Percentiles rank a stretch among this genome's conserved stretches.
Evolutionary conservation across 2,113 vertebrate genomes (phyloP).

Genomic region (Psammodynastes pulverulentus): DNA sequence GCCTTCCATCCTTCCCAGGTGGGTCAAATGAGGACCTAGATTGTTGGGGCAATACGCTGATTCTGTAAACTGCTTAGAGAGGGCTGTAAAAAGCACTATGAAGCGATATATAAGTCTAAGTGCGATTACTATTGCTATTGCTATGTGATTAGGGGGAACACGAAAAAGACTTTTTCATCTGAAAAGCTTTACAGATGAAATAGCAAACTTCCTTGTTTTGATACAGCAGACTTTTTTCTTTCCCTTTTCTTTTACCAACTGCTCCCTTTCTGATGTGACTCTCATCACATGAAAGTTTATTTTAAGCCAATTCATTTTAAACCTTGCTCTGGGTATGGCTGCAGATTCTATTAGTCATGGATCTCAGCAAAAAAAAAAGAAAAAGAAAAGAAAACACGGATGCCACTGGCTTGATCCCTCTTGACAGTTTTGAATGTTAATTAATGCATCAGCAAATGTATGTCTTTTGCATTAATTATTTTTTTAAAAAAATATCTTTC

Average conservation of each 20-base stretch:
- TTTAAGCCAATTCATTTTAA: conserved; percentile 60
- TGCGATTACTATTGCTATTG: too few species aligned
- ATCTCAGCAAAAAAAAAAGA: conserved; percentile 41
- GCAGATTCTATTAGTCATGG: conserved; percentile 50
- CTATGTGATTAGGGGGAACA: background rate
- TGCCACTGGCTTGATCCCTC: conserved; percentile 56
- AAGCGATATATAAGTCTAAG: too few species aligned
- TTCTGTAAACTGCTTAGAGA: too few species aligned
- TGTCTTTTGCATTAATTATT: conserved; percentile 36
- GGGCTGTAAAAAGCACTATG: too few species aligned
- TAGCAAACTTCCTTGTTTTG: background rate
- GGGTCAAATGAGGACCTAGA: too few species aligned
- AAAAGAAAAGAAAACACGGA: conserved; percentile 44
- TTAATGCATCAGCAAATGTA: conserved; percentile 53
- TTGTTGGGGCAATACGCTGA: too few species aligned
- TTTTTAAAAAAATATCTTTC: conserved; percentile 35
- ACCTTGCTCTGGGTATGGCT: conserved; percentile 53
- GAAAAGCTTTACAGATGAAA: background rate
- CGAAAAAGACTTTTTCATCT: background rate
- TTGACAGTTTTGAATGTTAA: conserved; percentile 45
- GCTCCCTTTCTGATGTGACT: conserved; percentile 48
- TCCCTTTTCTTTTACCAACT: conserved; percentile 7
- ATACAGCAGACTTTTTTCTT: conserved; percentile 12
- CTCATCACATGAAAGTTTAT: conserved; percentile 51
- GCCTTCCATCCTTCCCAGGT: too few species aligned